Base-by-base conservation (phyloP, 2,888 invertebrate genomes). In the Palloptera scutellata region DNA sequence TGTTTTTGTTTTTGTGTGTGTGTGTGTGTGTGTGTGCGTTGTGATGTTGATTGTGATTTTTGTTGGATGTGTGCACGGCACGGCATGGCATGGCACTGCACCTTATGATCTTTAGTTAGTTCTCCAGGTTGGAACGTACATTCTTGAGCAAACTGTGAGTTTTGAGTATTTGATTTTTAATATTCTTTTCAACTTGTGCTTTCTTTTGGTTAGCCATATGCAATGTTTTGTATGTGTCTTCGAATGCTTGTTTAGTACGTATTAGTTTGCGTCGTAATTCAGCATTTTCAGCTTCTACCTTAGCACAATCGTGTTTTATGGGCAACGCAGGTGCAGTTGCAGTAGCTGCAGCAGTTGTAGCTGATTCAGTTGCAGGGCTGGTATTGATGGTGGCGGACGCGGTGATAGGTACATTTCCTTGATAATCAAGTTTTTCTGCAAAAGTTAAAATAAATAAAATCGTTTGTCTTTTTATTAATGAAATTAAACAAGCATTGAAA, bases 161-260 rank as follows among this genome's bases (percentile, higher is more conserved):
- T 85, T 92, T 92, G 79, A 91, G 90, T 76, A 93, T 90, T 85
- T 93, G 92, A 77, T 90, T 89, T 81, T 92, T 92, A 80, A 95
- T 93, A 55, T 93, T 92, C 78, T 91, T 91, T 82, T 95, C 94
- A 45, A 94, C 91, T 83, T 91, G 91, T 79, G 91, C 90, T 83
- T 94, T 95, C 74, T 91, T 89, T 83, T 92, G 89, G 83, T 94
- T 94, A 58, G 93, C 91, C 13, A 90, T 87, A 74, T 91, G 91
- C 61, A 95, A 86, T 81, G 93, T 91, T 67, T 89, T 88, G 73
- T 91, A 88, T 8, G 94, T 93, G 75, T 92, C 91, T 78, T 93
- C 92, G 68, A 95, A 87, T 41, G 92, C 91, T 68, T 90, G 88
- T 78, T 90, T 90, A 15, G 92, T 92, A 81, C 91, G 88, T 70